Evolutionary conservation across 2,113 vertebrate genomes (phyloP).

Genomic region (Xyliphius kryptos): DNA sequence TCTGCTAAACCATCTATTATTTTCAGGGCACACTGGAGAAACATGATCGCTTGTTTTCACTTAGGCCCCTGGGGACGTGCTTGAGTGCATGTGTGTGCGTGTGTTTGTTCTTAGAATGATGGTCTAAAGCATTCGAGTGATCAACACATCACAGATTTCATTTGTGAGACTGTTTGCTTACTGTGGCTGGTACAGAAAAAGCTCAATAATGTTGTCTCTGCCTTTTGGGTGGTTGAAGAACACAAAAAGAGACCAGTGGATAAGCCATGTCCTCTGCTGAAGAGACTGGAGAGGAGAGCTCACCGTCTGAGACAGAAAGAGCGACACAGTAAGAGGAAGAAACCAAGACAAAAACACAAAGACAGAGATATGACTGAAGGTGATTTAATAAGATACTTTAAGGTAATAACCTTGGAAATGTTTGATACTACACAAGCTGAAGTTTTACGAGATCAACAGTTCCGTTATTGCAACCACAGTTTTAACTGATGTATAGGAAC

Average conservation of each 20-base stretch:
- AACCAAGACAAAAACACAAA: too few species aligned
- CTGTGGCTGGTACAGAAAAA: slow-evolving; percentile 96
- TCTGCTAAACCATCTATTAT: slow-evolving; percentile 23
- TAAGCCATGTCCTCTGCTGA: slow-evolving; percentile 96
- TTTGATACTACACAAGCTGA: too few species aligned
- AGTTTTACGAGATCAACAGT: too few species aligned
- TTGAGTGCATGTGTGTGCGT: background rate
- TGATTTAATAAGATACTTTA: too few species aligned
- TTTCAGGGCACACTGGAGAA: slow-evolving; percentile 12
- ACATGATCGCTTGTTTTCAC: slow-evolving; percentile 30
- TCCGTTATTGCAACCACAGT: too few species aligned
- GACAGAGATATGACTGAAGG: too few species aligned
- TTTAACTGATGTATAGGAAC: too few species aligned
- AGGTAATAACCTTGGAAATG: too few species aligned
- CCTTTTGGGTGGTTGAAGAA: slow-evolving; percentile 98
- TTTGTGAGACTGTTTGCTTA: slow-evolving; percentile 68
- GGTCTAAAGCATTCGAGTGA: slow-evolving; percentile 32
- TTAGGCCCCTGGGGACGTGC: slow-evolving; percentile 19
- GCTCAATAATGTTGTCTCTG: slow-evolving; percentile 94
- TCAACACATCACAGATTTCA: slow-evolving; percentile 38
- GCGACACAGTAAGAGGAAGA: too few species aligned
- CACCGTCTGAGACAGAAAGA: slow-evolving; percentile 71
- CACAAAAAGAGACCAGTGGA: slow-evolving; percentile 95
- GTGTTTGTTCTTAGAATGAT: too few species aligned
- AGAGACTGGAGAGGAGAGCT: too few species aligned